Conservation (phyloP, 2,797 vertebrate species). For the Cottoperca gobio region DNA sequence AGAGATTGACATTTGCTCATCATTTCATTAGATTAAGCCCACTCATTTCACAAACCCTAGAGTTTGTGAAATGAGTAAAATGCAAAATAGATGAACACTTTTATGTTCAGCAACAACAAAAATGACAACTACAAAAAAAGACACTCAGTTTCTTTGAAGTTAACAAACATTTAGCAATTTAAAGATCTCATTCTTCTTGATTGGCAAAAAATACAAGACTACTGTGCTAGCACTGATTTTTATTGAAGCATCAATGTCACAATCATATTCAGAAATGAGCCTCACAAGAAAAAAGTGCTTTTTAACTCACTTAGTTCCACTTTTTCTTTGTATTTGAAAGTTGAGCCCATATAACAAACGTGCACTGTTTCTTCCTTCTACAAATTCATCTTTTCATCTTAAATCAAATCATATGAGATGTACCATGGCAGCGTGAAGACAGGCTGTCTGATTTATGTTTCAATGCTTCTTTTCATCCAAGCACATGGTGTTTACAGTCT, state of each 20-base stretch:
- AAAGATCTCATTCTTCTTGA: slow-evolving; percentile 25
- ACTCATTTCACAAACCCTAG: neutral
- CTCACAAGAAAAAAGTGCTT: slow-evolving; percentile 20
- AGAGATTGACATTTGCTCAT: slow-evolving; percentile 18
- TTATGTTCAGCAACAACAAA: slow-evolving; percentile 10
- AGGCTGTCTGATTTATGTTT: slow-evolving; percentile 47
- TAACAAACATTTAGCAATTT: slow-evolving; percentile 20
- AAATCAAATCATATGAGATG: slow-evolving; percentile 57
- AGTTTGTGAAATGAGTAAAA: slow-evolving; percentile 17
- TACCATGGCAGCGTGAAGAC: slow-evolving; percentile 28
- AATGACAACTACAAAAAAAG: neutral
- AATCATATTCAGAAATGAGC: slow-evolving; percentile 42
- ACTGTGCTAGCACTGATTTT: slow-evolving; percentile 9
- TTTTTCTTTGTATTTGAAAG: slow-evolving; percentile 40
- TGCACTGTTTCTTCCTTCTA: slow-evolving; percentile 39
- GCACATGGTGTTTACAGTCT: slow-evolving; percentile 53
- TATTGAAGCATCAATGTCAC: slow-evolving; percentile 33
- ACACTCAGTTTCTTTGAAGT: neutral
- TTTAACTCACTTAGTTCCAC: slow-evolving; percentile 28
- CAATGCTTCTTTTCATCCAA: slow-evolving; percentile 42
- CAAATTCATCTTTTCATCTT: slow-evolving; percentile 67
- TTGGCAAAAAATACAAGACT: slow-evolving; percentile 15
- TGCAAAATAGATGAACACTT: slow-evolving; percentile 4
- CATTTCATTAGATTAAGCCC: slow-evolving; percentile 11
- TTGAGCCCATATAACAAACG: slow-evolving; percentile 41